Evolutionary conservation across 2,888 invertebrate species (phyloP), one percentile per base, ranked within the genome.

Genomic region (Polymixis flavicincta): DNA sequence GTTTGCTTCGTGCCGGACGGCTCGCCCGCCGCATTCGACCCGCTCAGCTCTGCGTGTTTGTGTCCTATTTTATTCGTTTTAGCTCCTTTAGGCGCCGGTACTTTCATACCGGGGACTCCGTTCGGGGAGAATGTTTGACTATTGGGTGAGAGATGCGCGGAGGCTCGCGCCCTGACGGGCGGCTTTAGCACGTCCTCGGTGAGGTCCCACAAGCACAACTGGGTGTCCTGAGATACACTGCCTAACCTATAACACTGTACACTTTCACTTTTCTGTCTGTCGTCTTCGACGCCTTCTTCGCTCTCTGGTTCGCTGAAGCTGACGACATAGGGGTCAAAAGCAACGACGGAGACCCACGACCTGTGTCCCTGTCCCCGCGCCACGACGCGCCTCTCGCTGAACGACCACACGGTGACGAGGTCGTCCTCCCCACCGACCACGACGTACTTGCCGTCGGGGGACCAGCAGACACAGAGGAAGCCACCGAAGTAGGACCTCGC

Each of bases 371-470:
- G 99, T 0, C 99, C 99, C 60, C 99, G 97, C n/a, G 99, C 99
- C 13, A 99, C 98, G 11, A 99, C 99, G 67, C 99, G 97, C 85
- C 98, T 97, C 92, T 99, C 99, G 85, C 97, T 97, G 92, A 99
- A 98, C 69, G 99, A 99, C 98, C 99, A 99, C 55, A 99, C 98
- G 1, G 99, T 99, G 69, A 99, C 98, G 78, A 99, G 97, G 96
- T 99, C 99, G 96, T 99, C 99, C 95, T 99, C 99, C 8, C 99
- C 99, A 0, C 99, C 99, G 0, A 99, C 99, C 0, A 99, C 99
- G 68, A 99, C 99, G 90, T 99, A 98, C 90, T 98, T 98, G 65
- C 98, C 98, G 94, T 99, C 99, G 0, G 99, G 99, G 17, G 99
- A 99, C 99, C 99, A 99, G 91, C 99, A 98, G 6, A 99, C 99